These are phyloP conservation scores for Silurus lanzhouensis DNA, from an alignment of 2,797 vertebrate genomes.

Conservation along the genomic window DNA sequence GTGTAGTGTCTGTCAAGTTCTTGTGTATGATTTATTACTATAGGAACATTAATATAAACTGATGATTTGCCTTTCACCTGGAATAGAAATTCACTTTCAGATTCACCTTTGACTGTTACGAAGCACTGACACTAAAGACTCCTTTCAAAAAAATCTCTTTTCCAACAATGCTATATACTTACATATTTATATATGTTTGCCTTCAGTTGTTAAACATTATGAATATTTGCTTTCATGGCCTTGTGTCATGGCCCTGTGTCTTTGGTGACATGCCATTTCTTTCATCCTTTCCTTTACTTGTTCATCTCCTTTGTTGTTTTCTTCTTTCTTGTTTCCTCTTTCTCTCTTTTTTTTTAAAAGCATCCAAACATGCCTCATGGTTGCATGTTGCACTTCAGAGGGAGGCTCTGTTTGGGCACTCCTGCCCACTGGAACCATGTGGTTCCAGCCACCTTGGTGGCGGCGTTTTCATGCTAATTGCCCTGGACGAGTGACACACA, in stretches of 20 bases:
- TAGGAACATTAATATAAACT: not conserved
- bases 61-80: not conserved
- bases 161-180: not conserved
- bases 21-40: not conserved
- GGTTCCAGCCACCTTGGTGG: conserved; percentile 71
- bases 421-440: conserved; percentile 65
- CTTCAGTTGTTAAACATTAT: not conserved
- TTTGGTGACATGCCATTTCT: not conserved
- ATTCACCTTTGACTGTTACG: not conserved
- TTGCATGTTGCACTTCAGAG: conserved; percentile 57
- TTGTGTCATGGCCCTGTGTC: no score
- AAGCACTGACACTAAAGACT: not conserved
- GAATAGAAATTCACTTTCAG: not conserved
- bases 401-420: conserved; percentile 72
- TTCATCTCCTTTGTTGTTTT: not conserved
- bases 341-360: conserved; percentile 3
- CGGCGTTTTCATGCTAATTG: conserved; percentile 74
- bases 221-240: not conserved
- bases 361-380: conserved; percentile 73
- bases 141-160: not conserved
- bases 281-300: not conserved
- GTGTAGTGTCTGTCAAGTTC: not conserved
- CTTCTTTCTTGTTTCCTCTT: not conserved
- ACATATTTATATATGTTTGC: not conserved
- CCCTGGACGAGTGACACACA: conserved; percentile 69